Base-by-base conservation (phyloP, 2,113 vertebrate genomes). In the Cyanoliseus patagonus region DNA sequence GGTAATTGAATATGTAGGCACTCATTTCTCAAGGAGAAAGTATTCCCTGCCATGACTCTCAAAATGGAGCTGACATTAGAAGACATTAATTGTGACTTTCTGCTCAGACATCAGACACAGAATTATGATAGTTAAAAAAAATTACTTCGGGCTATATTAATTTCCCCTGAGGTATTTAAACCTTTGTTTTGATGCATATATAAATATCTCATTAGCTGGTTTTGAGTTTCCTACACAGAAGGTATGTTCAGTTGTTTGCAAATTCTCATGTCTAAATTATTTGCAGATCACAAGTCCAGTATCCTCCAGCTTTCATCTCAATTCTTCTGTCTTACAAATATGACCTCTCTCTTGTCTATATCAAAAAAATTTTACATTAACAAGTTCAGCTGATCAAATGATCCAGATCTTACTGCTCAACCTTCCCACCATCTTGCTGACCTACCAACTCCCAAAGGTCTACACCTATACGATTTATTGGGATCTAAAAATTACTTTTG, bases 181-280 rank as follows among this genome's bases (percentile, higher is more conserved):
- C 42, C 74, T 95, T 81, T 96, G 87, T 87, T 93, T 66, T 91
- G 42, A 82, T 46, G 69, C 52, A 72, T 20, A 74, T 17, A 62
- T 66, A 77, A 67, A 88, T 7, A 44, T 61, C 89, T 86, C 77
- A 94, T 84, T 64, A 94, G 88, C 37, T 88, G n/a, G 35, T 93
- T 88, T 55, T 55, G 35, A 74, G 74, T 52, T 51, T 61, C n/a
- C 83, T 87, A 55, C 51, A 81, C 10, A 78, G 46, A 95, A 68
- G 31, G 73, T 10, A 24, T 6, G 42, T 64, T 92, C 68, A 53
- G 64, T 42, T 94, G 79, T 92, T 90, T 63, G 30, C 66, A 70
- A 83, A 77, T 51, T 74, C 83, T 72, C 46, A 78, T 30, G 47
- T 47, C 73, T 75, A 55, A 86, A 86, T 83, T 83, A 90, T 68